Conservation (phyloP, 2,797 vertebrate genomes). For the Pseudocheirus occidentalis region DNA sequence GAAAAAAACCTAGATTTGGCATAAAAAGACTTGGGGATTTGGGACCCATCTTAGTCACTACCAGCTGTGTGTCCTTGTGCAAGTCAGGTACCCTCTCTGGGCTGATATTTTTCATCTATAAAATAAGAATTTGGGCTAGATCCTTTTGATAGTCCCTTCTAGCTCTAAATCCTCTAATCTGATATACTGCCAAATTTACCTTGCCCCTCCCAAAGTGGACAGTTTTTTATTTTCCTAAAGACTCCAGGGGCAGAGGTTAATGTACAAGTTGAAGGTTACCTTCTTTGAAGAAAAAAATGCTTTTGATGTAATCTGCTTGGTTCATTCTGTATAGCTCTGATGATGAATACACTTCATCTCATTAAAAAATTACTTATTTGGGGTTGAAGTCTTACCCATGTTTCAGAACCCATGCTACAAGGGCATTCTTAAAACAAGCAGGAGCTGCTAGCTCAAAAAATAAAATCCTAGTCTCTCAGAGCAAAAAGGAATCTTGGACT, state of each 20-base stretch:
- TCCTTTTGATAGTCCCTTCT: neutral
- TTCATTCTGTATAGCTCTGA: neutral
- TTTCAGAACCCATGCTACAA: neutral
- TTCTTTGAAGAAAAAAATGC: constrained; percentile 7
- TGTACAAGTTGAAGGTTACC: neutral
- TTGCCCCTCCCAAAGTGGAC: neutral
- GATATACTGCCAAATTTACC: neutral
- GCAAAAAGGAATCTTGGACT: neutral
- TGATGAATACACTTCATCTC: neutral
- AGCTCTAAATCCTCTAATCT: neutral
- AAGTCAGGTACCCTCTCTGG: neutral
- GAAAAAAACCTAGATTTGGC: neutral
- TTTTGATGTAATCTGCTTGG: neutral
- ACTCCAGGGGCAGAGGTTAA: neutral
- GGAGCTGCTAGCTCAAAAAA: neutral
- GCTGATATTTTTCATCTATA: neutral
- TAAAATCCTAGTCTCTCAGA: neutral
- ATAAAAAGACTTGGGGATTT: neutral
- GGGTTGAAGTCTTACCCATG: neutral
- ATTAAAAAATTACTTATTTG: neutral
- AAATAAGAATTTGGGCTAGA: neutral
- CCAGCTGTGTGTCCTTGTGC: neutral
- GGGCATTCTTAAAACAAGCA: neutral
- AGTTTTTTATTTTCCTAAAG: neutral
- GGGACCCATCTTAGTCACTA: neutral